phyloP scores from a whole-genome alignment of 2,113 vertebrate species.

The Halichoeres trimaculatus region DNA sequence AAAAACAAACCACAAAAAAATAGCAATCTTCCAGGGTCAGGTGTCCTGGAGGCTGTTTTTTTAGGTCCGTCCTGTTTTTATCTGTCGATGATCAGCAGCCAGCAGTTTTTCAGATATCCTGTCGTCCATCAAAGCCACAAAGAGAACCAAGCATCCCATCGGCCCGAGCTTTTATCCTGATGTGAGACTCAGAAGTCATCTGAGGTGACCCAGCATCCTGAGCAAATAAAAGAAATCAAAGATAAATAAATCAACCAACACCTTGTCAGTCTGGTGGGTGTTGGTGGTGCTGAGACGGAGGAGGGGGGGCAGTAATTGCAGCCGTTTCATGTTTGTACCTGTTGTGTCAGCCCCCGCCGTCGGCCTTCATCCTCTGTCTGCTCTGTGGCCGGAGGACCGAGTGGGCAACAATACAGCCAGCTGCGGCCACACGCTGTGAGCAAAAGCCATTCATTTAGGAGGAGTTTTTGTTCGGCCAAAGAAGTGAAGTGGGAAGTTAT shows the following conservation, averaged over 20 bases:
- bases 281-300: not conserved
- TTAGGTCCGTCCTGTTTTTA: not conserved
- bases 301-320: slow-evolving; percentile 56
- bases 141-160: slow-evolving; percentile 28
- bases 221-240: not conserved
- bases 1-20: not conserved
- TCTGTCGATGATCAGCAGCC: slow-evolving; percentile 6
- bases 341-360: slow-evolving; percentile 54
- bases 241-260: slow-evolving; percentile 40
- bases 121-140: slow-evolving; percentile 35
- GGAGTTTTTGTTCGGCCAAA: slow-evolving; percentile 75
- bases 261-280: slow-evolving; percentile 14
- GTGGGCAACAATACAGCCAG: slow-evolving; percentile 76
- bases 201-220: slow-evolving; percentile 3
- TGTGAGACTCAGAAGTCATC: not conserved
- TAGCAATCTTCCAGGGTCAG: not conserved
- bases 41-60: not conserved
- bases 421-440: slow-evolving; percentile 80
- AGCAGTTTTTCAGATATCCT: slow-evolving; percentile 13
- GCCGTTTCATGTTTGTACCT: slow-evolving; percentile 76
- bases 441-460: slow-evolving; percentile 76
- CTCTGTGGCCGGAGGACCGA: slow-evolving; percentile 57
- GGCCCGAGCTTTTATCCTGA: slow-evolving; percentile 8
- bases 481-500: slow-evolving; percentile 82
- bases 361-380: slow-evolving; percentile 62